Evolutionary conservation across 2,888 invertebrate genomes (phyloP), one percentile per base, ranked within the genome.

Genomic region (Tethea ocularis): DNA sequence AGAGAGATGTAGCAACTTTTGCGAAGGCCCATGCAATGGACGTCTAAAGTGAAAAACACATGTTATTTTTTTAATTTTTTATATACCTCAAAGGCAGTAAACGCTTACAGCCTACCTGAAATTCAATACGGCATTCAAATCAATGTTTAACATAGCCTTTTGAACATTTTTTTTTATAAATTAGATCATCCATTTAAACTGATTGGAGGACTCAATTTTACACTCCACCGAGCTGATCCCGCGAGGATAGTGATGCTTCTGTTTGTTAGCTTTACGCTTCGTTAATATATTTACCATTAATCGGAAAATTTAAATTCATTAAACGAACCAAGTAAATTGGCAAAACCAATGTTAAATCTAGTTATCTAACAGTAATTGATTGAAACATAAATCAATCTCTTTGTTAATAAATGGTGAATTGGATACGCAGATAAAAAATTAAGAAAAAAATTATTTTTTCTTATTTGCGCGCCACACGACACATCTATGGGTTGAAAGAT

Each of bases 161-260:
- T 4, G 33, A 15, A 41, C n/a, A n/a, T 41, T 41, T 36, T 17
- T 41, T 15, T 41, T 41, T 17, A 66, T 66, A 77, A 81, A 82
- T 80, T 72, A 77, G 78, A 83, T 68, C 80, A 85, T 86, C 79
- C 81, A 80, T 84, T 81, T 75, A 73, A 75, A 66, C 66, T 68
- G 61, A 63, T 66, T 60, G 68, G 69, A 65, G 65, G 63, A 78
- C 83, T 77, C 86, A 86, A 88, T 88, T 88, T 87, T 68, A 77
- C 77, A 78, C 75, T 65, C 69, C 72, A 74, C 65, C 61, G 79
- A 61, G 36, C 63, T 58, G 61, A 41, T 64, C 70, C 62, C 57
- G 69, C 62, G 71, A 69, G 66, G 63, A 59, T 64, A 68, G 64
- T 69, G 66, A 67, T 61, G 62, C 60, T 60, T 61, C 60, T 64